These are phyloP conservation scores for Tryphoninae sp. DNA, from an alignment of 2,888 invertebrate genomes.

Conservation along the genomic window DNA sequence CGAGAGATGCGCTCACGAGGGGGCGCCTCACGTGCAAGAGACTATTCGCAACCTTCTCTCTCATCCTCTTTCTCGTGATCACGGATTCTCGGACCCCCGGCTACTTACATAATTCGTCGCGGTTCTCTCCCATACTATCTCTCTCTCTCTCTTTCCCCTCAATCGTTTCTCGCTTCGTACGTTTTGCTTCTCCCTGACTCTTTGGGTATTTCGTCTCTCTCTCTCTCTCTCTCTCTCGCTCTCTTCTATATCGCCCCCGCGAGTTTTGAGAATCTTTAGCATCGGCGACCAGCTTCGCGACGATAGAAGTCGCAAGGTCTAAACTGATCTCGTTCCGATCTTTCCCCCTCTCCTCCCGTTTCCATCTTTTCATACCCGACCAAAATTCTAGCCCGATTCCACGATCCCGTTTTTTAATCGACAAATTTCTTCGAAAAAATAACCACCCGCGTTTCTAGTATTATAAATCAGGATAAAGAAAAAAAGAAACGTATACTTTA, in stretches of 20 bases:
- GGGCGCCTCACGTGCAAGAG: conserved; percentile 62
- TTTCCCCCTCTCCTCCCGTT: neutral
- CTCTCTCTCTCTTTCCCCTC: conserved; percentile 31
- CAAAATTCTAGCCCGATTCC: conserved; percentile 8
- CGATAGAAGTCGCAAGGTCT: conserved; percentile 40
- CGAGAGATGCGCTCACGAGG: conserved; percentile 62
- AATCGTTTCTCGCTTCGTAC: conserved; percentile 30
- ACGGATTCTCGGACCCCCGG: conserved; percentile 64
- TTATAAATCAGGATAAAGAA: too few relatives aligned
- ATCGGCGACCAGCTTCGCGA: conserved; percentile 34
- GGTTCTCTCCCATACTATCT: conserved; percentile 50
- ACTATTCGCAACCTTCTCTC: neutral
- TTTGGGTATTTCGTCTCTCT: conserved; percentile 4
- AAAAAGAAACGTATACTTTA: too few relatives aligned
- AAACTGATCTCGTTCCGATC: conserved; percentile 51
- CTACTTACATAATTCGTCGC: conserved; percentile 69
- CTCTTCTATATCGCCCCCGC: conserved; percentile 17
- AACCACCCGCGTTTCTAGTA: too few relatives aligned
- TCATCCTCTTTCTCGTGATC: conserved; percentile 35
- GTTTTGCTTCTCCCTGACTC: conserved; percentile 23
- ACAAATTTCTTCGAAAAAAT: conserved; percentile 5
- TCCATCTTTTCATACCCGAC: neutral
- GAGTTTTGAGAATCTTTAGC: conserved; percentile 36
- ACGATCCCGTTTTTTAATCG: neutral
- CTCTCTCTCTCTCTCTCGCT: conserved; percentile 27